Evolutionary conservation across 2,888 invertebrate species (phyloP).

Genomic region (Drosophila maculinotata): DNA sequence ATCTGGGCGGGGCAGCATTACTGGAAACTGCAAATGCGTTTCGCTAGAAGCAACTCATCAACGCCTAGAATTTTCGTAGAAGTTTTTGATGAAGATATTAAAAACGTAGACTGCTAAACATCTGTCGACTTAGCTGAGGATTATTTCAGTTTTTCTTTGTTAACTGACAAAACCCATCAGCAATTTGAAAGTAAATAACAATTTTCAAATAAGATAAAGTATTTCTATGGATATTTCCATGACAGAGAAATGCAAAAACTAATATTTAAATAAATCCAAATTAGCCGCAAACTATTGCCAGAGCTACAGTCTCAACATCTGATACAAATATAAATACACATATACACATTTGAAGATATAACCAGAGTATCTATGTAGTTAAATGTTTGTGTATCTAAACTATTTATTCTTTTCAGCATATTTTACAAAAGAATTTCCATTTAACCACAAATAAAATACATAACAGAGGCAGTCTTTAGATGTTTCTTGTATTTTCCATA

Average conservation of each 20-base stretch:
- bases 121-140: conserved; percentile 14
- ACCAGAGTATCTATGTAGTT: conserved; percentile 22
- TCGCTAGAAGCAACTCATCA: neutral
- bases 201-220: neutral
- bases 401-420: conserved; percentile 42
- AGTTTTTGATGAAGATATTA: neutral
- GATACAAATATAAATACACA: conserved; percentile 2
- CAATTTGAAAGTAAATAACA: conserved; percentile 2
- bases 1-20: conserved; percentile 31
- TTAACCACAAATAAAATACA: conserved; percentile 56
- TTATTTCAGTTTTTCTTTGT: neutral
- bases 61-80: conserved; percentile 1
- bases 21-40: conserved; percentile 5
- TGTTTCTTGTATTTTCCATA: conserved; percentile 27
- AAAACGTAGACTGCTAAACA: neutral
- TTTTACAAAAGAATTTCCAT: conserved; percentile 66
- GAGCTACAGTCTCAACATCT: neutral
- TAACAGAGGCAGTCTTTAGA: conserved; percentile 25
- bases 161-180: conserved; percentile 9
- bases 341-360: conserved; percentile 2
- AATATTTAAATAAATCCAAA: conserved; percentile 69
- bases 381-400: conserved; percentile 32
- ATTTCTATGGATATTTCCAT: neutral
- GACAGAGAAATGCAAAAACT: conserved; percentile 33
- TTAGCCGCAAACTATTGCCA: conserved; percentile 41